Conservation (phyloP, 2,888 invertebrate species). For the Cheilosia impressa region DNA sequence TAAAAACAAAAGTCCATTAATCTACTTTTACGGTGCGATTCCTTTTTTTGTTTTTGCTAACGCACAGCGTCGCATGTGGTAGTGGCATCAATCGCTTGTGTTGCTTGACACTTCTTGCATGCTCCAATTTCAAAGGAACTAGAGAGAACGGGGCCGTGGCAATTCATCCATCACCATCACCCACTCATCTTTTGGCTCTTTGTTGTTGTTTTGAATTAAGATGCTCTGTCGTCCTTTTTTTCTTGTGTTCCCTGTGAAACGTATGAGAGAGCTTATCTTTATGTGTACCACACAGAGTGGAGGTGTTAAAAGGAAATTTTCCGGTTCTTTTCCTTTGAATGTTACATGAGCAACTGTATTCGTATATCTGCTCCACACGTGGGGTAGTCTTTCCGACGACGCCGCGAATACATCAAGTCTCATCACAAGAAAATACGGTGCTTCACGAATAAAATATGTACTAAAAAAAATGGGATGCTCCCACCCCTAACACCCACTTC, state of each 20-base stretch:
- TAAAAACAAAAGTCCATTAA: slow-evolving; percentile 36
- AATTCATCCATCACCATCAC: slow-evolving; percentile 47
- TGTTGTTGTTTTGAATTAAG: slow-evolving; percentile 4
- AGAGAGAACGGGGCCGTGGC: not conserved
- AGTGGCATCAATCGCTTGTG: slow-evolving; percentile 44
- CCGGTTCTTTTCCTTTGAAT: slow-evolving; percentile 54
- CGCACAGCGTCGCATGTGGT: slow-evolving; percentile 22
- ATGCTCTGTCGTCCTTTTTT: not conserved
- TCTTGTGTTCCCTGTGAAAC: not conserved
- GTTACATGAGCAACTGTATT: slow-evolving; percentile 28
- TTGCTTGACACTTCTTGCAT: slow-evolving; percentile 53
- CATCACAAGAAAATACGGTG: slow-evolving; percentile 20
- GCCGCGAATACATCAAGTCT: slow-evolving; percentile 37
- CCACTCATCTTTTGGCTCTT: slow-evolving; percentile 26
- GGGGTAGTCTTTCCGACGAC: slow-evolving; percentile 1
- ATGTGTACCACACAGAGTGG: slow-evolving; percentile 34
- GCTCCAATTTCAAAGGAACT: slow-evolving; percentile 51
- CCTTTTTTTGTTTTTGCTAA: slow-evolving; percentile 16
- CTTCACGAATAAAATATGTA: slow-evolving; percentile 37
- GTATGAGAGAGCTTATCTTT: slow-evolving; percentile 43
- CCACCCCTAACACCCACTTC: slow-evolving; percentile 23
- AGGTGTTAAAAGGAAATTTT: slow-evolving; percentile 63
- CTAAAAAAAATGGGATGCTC: slow-evolving; percentile 1
- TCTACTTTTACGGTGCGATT: slow-evolving; percentile 37
- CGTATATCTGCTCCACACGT: slow-evolving; percentile 25